Base-by-base conservation (phyloP, 2,888 invertebrate genomes). In the Calliphora vomitoria region DNA sequence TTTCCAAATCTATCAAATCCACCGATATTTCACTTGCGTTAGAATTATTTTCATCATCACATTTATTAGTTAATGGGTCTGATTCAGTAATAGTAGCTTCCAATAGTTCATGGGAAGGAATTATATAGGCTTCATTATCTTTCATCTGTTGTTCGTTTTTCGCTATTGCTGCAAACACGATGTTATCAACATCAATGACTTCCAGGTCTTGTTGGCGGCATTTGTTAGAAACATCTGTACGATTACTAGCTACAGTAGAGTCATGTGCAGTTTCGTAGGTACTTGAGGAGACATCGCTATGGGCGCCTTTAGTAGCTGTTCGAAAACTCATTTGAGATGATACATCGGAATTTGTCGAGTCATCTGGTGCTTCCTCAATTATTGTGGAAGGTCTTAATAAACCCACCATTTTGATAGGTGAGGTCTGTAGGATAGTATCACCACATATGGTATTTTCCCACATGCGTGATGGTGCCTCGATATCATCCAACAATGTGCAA, bases 321-420 rank as follows among this genome's bases (percentile, higher is more conserved):
- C 89, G 81, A 64, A 91, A 93, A 75, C 92, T 93, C 0, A 82
- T 68, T 0, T 85, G 87, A 1, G 91, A 90, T 4, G 91, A 92
- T 2, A 86, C 72, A 50, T 90, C 90, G 13, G 80, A 88, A 58
- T 80, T 83, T 0, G 88, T 68, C 0, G 89, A 53, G 13, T 91
- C 91, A 31, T 90, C 90, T n/a, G 90, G 91, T 50, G 84, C 90
- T 69, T 92, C 92, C 82, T 94, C 94, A 20, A 93, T 82, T 47
- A 94, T 94, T 35, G 94, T 94, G 0, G 94, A 94, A 6, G 93
- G 94, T 1, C 94, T 91, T 72, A 93, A 20, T 3, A 93, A 84
- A 0, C 93, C 93, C 0, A 93, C 91, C 91, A 93, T 92, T 89
- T 94, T 93, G 0, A 93, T 91, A 0, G 94, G 94, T 1, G 94